Conservation (phyloP, 23 tunicate genomes). For the Botrylloides violaceus region DNA sequence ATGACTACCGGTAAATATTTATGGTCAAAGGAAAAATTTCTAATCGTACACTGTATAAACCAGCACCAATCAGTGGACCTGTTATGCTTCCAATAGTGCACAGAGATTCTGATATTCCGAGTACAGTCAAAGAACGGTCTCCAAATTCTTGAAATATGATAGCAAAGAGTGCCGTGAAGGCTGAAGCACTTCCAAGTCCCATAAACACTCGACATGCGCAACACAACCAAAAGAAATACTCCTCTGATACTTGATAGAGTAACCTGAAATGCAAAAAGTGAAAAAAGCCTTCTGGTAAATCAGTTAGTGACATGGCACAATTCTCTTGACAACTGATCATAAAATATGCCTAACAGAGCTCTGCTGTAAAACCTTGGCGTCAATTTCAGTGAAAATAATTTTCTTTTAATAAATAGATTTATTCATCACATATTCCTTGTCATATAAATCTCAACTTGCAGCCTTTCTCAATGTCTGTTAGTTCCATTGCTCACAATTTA, state of each 20-base stretch:
- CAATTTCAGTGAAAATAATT: too few species aligned
- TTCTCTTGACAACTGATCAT: constrained; percentile 47
- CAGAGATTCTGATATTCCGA: constrained; percentile 66
- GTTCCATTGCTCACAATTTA: too few species aligned
- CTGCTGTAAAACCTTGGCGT: too few species aligned
- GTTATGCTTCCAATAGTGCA: constrained; percentile 77
- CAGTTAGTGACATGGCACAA: constrained; percentile 50
- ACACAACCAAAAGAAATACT: constrained; percentile 37
- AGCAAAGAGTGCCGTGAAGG: constrained; percentile 92
- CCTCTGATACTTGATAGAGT: neutral
- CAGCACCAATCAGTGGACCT: constrained; percentile 79
- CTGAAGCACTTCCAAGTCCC: constrained; percentile 73
- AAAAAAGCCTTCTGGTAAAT: too few species aligned
- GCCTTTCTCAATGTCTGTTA: too few species aligned
- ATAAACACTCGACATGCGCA: constrained; percentile 46
- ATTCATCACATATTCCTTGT: too few species aligned
- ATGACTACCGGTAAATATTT: too few species aligned
- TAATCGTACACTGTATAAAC: constrained; percentile 57
- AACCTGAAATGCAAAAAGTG: too few species aligned
- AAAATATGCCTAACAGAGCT: constrained; percentile 61
- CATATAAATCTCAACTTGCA: too few species aligned
- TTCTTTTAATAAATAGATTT: too few species aligned
- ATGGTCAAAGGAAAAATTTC: neutral
- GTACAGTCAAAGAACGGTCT: constrained; percentile 71
- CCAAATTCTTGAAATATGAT: constrained; percentile 75